These are phyloP conservation scores for Gorsachius goisagi DNA, from an alignment of 2,113 vertebrate species.

Conservation along the genomic window DNA sequence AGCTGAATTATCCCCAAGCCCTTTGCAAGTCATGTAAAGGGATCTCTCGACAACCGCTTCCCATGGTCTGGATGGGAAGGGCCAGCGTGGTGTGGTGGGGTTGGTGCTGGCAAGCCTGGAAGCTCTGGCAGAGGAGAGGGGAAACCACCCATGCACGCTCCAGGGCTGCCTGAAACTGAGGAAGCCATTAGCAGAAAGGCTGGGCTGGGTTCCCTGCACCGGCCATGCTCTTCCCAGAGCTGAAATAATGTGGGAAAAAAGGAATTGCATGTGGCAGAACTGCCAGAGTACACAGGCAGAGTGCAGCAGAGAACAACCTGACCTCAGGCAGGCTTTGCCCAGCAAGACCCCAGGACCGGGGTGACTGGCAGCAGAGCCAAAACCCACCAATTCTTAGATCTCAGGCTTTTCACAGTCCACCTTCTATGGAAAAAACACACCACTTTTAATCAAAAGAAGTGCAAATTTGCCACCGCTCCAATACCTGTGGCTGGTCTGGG, in stretches of 20 bases:
- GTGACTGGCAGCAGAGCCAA: rapidly evolving
- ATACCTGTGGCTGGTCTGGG: neutral
- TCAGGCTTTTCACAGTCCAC: neutral
- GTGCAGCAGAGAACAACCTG: rapidly evolving
- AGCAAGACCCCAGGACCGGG: rapidly evolving
- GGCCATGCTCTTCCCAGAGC: neutral
- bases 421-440: neutral
- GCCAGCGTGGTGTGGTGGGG: rapidly evolving
- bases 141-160: rapidly evolving
- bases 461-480: neutral
- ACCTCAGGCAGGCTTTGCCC: neutral
- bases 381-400: neutral
- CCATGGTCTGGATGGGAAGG: neutral
- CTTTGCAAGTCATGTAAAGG: neutral
- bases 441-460: neutral
- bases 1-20: neutral
- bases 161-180: rapidly evolving
- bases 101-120: neutral
- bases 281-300: rapidly evolving
- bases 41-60: neutral
- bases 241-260: neutral
- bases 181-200: neutral
- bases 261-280: neutral
- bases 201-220: neutral
- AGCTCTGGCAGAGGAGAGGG: neutral